phyloP scores from a whole-genome alignment of 2,113 vertebrate genomes.

The Tyto alba region DNA sequence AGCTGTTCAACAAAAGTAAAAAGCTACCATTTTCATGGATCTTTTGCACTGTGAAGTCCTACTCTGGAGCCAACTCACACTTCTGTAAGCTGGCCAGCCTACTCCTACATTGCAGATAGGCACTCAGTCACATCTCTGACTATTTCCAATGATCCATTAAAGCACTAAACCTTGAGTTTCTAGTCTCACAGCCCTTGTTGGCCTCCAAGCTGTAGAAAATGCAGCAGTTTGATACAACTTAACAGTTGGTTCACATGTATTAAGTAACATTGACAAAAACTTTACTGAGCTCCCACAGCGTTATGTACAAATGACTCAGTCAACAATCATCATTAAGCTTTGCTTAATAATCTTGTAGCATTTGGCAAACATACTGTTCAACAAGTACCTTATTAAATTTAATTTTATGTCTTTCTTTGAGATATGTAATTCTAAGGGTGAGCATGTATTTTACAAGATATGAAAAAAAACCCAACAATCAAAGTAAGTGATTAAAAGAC shows the following conservation, averaged over 20 bases:
- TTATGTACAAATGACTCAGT: slow-evolving; percentile 10
- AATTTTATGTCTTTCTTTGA: slow-evolving; percentile 44
- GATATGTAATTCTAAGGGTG: slow-evolving; percentile 8
- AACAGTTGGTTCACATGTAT: not conserved
- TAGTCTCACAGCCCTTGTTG: not conserved
- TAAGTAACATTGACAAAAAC: not conserved
- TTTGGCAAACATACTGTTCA: slow-evolving; percentile 31
- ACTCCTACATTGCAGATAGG: not conserved
- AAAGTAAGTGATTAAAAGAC: not conserved
- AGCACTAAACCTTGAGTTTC: not conserved
- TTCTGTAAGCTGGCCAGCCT: not conserved
- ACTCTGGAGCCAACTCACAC: not conserved
- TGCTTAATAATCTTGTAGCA: slow-evolving; percentile 17
- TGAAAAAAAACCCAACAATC: not conserved
- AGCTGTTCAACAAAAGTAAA: not conserved
- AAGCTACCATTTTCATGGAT: not conserved
- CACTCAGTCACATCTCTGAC: not conserved
- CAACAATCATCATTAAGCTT: slow-evolving; percentile 39
- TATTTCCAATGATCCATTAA: not conserved
- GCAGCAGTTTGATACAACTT: not conserved
- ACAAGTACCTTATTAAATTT: slow-evolving; percentile 39
- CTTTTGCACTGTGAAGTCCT: not conserved
- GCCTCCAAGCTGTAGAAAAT: not conserved
- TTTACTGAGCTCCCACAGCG: slow-evolving; percentile 12
- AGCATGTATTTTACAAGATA: not conserved